Base-by-base conservation (phyloP, 2,888 invertebrate genomes). In the Drosophila colorata region DNA sequence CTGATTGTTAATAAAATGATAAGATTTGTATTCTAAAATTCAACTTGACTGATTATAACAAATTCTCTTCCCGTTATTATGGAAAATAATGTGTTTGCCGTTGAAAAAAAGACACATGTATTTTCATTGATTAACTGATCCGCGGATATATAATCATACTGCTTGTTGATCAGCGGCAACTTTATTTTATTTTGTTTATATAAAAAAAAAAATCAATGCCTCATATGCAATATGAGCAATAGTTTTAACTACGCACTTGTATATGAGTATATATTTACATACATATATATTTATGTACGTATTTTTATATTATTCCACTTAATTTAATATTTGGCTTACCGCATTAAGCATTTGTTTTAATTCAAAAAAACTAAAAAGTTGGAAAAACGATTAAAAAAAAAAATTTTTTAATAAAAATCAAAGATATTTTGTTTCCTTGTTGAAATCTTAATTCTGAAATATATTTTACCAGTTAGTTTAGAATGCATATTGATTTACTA, bases 261-360 rank as follows among this genome's bases (percentile, higher is more conserved):
- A 18, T 40, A 40, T 40, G 40, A 14, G 18, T 11, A 40, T 40
- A 28, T 28, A 28, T 8, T 2, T 8, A 11, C 11, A 31, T 11
- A 33, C 33, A 13, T 33, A 33, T 13, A 33, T 33, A 11, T 33
- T 33, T 33, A 25, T 31, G 46, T n/a, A 38, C 18, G 38, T 33
- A 31, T n/a, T 8, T 40, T 16, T 43, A 16, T 58, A 51, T 33
- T 14, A 33, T 20, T 38, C 18, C 44, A 64, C 51, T 65, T 52
- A 61, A 47, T 18, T 46, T n/a, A 59, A 38, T 51, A 51, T 52
- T 52, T 60, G 52, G 61, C 51, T 52, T 41, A 35, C 51, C 44
- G 49, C 33, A 33, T 33, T 37, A 59, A 51, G 38, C 38, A 59
- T 8, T 46, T 46, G 6, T 7, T 28, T 33, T 33, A 33, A 33